These are phyloP conservation scores for Andrena chrysosceles DNA, from an alignment of 2,888 invertebrate species.

Conservation along the genomic window DNA sequence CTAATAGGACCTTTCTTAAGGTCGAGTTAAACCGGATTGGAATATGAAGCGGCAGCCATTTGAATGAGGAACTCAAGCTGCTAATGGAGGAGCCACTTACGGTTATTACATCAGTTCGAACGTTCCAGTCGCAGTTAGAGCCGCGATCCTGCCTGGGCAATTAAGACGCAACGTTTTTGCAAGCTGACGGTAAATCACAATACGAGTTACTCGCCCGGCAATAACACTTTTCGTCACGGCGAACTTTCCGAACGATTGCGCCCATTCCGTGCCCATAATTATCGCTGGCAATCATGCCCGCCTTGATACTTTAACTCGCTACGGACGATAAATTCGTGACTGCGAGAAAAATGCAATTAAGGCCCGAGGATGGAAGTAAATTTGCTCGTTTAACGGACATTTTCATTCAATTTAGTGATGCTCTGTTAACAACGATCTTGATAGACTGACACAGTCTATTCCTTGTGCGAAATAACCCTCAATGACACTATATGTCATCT, in stretches of 20 bases:
- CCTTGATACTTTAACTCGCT: constrained; percentile 5
- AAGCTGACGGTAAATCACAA: constrained; percentile 39
- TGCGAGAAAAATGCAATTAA: constrained; percentile 2
- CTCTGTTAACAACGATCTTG: too few species aligned
- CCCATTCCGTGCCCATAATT: constrained; percentile 22
- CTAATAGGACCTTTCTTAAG: constrained; percentile 73
- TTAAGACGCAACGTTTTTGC: constrained; percentile 60
- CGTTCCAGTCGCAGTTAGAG: constrained; percentile 31
- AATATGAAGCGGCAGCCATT: constrained; percentile 69
- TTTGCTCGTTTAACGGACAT: constrained; percentile 4
- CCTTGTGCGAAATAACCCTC: too few species aligned
- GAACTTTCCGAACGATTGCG: constrained; percentile 54
- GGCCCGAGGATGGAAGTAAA: too few species aligned
- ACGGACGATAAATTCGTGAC: constrained; percentile 24
- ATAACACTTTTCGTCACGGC: constrained; percentile 48
- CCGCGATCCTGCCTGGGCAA: constrained; percentile 37
- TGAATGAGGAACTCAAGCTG: constrained; percentile 68
- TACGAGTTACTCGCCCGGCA: constrained; percentile 31
- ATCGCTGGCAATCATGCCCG: constrained; percentile 11
- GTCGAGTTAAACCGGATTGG: constrained; percentile 66
- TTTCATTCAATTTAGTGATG: not conserved
- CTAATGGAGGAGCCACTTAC: constrained; percentile 71
- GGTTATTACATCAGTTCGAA: constrained; percentile 70
- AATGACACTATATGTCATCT: too few species aligned
- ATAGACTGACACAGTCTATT: too few species aligned